phyloP scores from a whole-genome alignment of 2,888 invertebrate genomes.

The Ophioninae sp. region DNA sequence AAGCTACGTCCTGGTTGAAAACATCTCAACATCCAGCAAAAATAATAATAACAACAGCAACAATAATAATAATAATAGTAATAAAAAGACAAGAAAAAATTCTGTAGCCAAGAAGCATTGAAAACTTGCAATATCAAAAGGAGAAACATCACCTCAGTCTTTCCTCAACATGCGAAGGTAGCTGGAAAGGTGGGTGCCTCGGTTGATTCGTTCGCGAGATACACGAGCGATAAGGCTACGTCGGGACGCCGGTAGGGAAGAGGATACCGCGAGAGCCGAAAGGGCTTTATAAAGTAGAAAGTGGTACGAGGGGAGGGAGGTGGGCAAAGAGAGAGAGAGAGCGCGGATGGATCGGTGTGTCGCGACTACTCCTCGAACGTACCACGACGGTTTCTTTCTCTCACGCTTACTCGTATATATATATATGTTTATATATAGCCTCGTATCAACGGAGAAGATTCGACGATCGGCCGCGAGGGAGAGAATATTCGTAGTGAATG shows the following conservation, averaged over 20 bases:
- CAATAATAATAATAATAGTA: background rate
- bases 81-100: conserved; percentile 11
- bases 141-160: conserved; percentile 18
- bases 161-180: conserved; percentile 22
- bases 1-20: background rate
- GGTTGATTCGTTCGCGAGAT: conserved; percentile 18
- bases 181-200: conserved; percentile 10
- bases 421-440: background rate
- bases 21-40: background rate
- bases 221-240: conserved; percentile 32
- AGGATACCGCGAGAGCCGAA: background rate
- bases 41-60: background rate
- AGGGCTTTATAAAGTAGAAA: conserved; percentile 20
- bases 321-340: conserved; percentile 61
- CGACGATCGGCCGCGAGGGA: conserved; percentile 39
- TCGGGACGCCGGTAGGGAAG: conserved; percentile 53
- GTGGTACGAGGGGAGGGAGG: conserved; percentile 11
- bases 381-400: conserved; percentile 39
- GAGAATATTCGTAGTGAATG: conserved; percentile 55
- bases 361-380: conserved; percentile 28
- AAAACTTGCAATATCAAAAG: conserved; percentile 9
- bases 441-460: conserved; percentile 44
- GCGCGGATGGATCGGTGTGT: conserved; percentile 27
- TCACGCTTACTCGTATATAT: conserved; percentile 6
- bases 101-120: conserved; percentile 8